A percentile compares a stretch with the other conserved stretches of the same genome.
Evolutionary conservation across 2,888 invertebrate species (phyloP).

Genomic region (Aleiodes alternator): DNA sequence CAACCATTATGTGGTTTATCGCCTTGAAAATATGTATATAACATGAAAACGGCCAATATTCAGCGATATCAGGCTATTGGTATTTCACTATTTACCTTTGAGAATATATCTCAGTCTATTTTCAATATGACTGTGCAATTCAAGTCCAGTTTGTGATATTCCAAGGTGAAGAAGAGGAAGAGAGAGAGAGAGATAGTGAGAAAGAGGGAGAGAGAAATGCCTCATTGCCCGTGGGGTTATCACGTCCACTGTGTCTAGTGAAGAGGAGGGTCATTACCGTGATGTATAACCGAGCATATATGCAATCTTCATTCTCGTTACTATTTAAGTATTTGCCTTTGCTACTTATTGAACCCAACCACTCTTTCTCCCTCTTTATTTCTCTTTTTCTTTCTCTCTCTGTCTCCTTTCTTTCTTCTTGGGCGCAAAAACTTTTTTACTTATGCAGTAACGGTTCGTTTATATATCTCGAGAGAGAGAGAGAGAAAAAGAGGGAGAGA

Average conservation of each 20-base stretch:
- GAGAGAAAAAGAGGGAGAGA: neutral
- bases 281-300: conserved; percentile 50
- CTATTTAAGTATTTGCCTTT: conserved; percentile 52
- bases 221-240: conserved; percentile 46
- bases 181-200: neutral
- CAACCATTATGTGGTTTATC: conserved; percentile 58
- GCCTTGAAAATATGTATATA: conserved; percentile 14
- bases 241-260: conserved; percentile 48
- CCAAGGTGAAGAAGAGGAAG: neutral
- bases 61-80: conserved; percentile 19
- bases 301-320: conserved; percentile 53
- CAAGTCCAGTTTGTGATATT: conserved; percentile 56
- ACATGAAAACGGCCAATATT: neutral
- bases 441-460: conserved; percentile 44
- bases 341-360: neutral
- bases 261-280: conserved; percentile 53
- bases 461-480: conserved; percentile 28
- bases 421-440: conserved; percentile 25
- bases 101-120: conserved; percentile 57
- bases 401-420: conserved; percentile 23
- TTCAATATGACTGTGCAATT: conserved; percentile 60
- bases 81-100: conserved; percentile 20
- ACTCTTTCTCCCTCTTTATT: neutral
- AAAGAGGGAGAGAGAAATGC: neutral
- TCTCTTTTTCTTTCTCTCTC: conserved; percentile 28